These are phyloP conservation scores for Falco naumanni DNA, from an alignment of 2,797 vertebrate species.

Conservation along the genomic window DNA sequence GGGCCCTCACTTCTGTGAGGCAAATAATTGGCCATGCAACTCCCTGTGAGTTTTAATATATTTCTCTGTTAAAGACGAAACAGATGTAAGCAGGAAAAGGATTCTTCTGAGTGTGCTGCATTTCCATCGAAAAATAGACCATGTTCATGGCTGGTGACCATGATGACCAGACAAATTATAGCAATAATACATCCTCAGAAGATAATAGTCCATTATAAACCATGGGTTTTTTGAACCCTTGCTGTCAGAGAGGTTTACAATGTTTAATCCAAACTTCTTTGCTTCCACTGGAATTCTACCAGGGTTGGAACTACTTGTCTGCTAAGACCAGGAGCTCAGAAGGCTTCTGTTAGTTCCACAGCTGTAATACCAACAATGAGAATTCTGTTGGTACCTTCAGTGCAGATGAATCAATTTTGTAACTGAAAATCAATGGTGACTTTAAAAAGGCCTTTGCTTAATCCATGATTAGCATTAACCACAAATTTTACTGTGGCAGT, in stretches of 20 bases:
- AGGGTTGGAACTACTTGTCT: not conserved
- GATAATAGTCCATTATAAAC: not conserved
- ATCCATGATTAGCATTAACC: not conserved
- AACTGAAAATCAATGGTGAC: not conserved
- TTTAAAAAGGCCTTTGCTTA: not conserved
- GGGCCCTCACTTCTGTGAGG: not conserved
- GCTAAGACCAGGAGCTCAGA: not conserved
- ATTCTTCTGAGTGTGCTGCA: not conserved
- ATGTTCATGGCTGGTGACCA: not conserved
- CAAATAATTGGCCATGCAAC: not conserved
- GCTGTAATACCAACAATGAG: not conserved
- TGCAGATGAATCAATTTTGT: not conserved
- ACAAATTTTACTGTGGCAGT: not conserved
- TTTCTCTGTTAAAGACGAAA: not conserved
- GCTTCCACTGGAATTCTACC: not conserved
- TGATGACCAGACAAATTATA: not conserved
- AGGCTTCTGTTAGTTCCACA: not conserved
- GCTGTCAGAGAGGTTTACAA: not conserved
- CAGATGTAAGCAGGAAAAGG: not conserved
- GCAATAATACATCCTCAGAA: not conserved
- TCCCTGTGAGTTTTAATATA: fast-evolving
- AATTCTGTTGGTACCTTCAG: not conserved
- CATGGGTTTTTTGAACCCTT: not conserved
- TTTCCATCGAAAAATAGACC: not conserved
- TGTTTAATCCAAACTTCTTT: not conserved